phyloP scores from a whole-genome alignment of 2,888 invertebrate species.

The Polydesmus complanatus region DNA sequence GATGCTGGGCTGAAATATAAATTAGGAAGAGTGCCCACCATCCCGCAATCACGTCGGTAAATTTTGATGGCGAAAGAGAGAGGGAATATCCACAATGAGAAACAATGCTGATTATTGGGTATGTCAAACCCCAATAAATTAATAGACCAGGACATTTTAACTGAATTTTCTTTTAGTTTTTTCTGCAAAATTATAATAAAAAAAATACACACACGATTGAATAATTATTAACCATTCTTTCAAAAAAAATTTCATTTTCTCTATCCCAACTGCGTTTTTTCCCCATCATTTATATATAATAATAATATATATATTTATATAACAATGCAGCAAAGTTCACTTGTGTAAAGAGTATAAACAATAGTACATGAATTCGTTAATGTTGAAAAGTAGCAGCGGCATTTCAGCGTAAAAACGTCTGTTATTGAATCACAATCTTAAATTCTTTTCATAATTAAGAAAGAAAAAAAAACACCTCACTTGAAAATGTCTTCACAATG shows the following conservation, averaged over 20 bases:
- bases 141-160: too few species aligned
- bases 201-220: background rate
- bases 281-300: too few species aligned
- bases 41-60: background rate
- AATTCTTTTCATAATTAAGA: background rate
- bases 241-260: background rate
- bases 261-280: too few species aligned
- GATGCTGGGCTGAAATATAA: background rate
- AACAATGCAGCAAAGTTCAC: background rate
- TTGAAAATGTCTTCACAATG: background rate
- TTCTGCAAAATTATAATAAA: background rate
- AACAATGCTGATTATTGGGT: too few species aligned
- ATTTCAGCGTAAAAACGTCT: background rate
- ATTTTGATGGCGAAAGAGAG: background rate
- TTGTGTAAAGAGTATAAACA: background rate
- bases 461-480: background rate
- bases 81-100: background rate
- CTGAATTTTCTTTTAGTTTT: background rate
- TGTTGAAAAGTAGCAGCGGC: background rate
- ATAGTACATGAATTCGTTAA: background rate
- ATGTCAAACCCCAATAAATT: too few species aligned
- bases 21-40: background rate
- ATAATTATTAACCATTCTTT: background rate
- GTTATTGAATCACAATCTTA: background rate
- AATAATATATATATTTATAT: background rate